phyloP scores from a whole-genome alignment of 2,113 vertebrate genomes.

The Chamaea fasciata region DNA sequence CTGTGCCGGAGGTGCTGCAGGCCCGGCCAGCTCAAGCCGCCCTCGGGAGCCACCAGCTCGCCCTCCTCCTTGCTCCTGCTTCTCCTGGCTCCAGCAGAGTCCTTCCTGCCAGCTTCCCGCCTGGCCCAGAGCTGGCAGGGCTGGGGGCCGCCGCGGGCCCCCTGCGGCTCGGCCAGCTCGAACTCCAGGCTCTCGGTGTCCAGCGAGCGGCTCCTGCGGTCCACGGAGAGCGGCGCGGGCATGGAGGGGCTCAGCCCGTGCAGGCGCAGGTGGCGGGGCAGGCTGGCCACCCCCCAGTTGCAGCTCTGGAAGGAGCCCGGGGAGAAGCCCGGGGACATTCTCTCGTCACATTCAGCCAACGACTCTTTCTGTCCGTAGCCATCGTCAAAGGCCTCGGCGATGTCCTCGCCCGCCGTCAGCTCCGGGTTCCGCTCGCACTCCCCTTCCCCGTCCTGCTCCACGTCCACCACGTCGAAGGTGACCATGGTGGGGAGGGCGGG shows the following conservation, averaged over 20 bases:
- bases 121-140: background rate
- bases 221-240: slow-evolving; percentile 78
- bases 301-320: slow-evolving; percentile 74
- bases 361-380: slow-evolving; percentile 86
- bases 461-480: slow-evolving; percentile 92
- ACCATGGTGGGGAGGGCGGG: slow-evolving; percentile 91
- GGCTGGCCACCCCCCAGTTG: slow-evolving; percentile 88
- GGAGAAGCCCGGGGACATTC: slow-evolving; percentile 76
- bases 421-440: slow-evolving; percentile 89
- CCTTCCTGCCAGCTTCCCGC: slow-evolving; percentile 35
- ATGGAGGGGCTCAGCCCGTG: slow-evolving; percentile 75
- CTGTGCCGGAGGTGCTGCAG: background rate
- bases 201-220: slow-evolving; percentile 88
- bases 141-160: slow-evolving; percentile 26
- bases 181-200: slow-evolving; percentile 87
- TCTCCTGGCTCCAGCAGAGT: slow-evolving; percentile 37
- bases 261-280: slow-evolving; percentile 86
- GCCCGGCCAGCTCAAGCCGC: slow-evolving; percentile 50
- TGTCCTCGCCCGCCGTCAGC: slow-evolving; percentile 83
- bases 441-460: slow-evolving; percentile 93
- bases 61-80: slow-evolving; percentile 33
- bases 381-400: slow-evolving; percentile 85
- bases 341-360: slow-evolving; percentile 83
- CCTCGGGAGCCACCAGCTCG: slow-evolving; percentile 23
- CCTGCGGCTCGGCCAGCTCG: slow-evolving; percentile 71